Evolutionary conservation across 2,113 vertebrate species (phyloP), one percentile per base, ranked within the genome.

Genomic region (Pica pica): DNA sequence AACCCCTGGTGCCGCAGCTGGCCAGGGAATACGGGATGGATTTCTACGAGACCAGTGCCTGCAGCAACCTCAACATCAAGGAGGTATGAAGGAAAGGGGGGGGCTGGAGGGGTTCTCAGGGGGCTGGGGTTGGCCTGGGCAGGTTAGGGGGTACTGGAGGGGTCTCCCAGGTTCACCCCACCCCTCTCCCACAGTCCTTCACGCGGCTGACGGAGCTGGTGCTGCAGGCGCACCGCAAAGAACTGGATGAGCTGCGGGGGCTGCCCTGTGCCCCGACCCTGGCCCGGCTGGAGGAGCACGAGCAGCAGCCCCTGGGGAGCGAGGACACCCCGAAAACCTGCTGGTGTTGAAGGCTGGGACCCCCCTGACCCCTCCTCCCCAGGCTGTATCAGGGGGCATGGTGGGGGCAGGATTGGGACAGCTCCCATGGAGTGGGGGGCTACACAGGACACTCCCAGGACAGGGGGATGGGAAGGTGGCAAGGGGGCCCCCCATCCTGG

Each of bases 21-120:
- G 99, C 99, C 70, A 98, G 98, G 89, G 99, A 99, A 82, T 99
- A 99, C 16, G 99, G 99, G 90, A 99, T 99, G 99, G 99, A 99
- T 96, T 99, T 99, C 97, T 99, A 98, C 61, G 99, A 99, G 98
- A 99, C 99, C 98, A 99, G 99, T 98, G 99, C 99, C 99, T 99
- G 99, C 98, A 99, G 98, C 97, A 99, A 99, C 96, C 98, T 98
- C 89, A 99, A 99, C 86, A 99, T 99, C 85, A 99, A 99, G 95
- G 99, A 99, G 99, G 99, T 99, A 95, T 97, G 77, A 57, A 12
- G 15, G 37, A 44, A 21, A 15, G 33, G 27, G 13, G 49, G 16
- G 16, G 16, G 8, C 8, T 1, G 10, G 4, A 5, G 41, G 16
- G 20, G 10, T 64, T 64, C 59, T 50, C 44, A 65, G 6, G 5